Evolutionary conservation across 2,797 vertebrate genomes (phyloP), one percentile per base, ranked within the genome.

Genomic region (Anas flavirostris): DNA sequence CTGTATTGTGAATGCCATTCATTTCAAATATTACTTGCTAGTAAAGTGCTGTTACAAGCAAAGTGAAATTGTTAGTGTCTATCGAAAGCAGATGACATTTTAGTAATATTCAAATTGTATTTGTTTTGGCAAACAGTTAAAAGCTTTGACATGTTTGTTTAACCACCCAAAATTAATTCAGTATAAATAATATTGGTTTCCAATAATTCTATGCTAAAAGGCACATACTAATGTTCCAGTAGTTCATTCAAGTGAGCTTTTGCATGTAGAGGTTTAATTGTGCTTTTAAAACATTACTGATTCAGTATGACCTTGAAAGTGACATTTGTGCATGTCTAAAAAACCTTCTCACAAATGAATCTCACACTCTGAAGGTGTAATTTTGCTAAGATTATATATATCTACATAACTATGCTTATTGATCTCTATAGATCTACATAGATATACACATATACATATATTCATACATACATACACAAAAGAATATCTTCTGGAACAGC

Each of bases 191-290:
- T 86, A 94, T 75, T 80, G 82, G 41, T 95, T 97, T 96, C 93
- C 96, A 94, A 88, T 93, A 96, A 93, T 85, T 93, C 93, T 93
- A 96, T 90, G 94, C 94, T 97, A 96, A 97, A 98, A 98, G 98
- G 98, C 98, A 98, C 98, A 74, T 97, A 97, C 97, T 95, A 97
- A 97, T 97, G 95, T 96, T 94, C 96, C 91, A 96, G 97, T 96
- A 97, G 97, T 97, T 97, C 84, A 18, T 97, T 97, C 96, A 96
- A 97, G 96, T 97, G 96, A 95, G 97, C 95, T 96, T 96, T 95
- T 97, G 91, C 95, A 95, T 94, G 91, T 95, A 97, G 95, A 95
- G 88, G 84, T 97, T 97, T 93, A 93, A 90, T 98, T 98, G 98
- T 98, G 98, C 98, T 98, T 98, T 98, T 97, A 96, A 94, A 93